A percentile compares a stretch with the other conserved stretches of the same genome.
Evolutionary conservation across 2,113 vertebrate species (phyloP).

Genomic region (Elachura formosa): DNA sequence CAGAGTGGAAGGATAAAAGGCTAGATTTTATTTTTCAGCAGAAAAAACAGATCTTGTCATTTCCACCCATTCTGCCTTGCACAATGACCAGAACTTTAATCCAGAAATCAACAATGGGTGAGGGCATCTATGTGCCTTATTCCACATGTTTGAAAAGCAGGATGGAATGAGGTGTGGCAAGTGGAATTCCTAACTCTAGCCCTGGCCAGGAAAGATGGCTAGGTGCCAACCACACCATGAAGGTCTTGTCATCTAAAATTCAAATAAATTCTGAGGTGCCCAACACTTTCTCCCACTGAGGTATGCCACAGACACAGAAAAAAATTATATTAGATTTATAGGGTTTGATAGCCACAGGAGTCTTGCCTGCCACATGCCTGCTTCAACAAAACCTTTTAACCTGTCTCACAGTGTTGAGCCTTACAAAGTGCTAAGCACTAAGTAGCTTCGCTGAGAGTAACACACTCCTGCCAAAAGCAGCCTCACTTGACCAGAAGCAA

Average conservation of each 20-base stretch:
- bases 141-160: not conserved
- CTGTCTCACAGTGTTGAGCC: not conserved
- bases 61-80: not conserved
- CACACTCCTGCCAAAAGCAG: not conserved
- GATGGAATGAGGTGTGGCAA: conserved; percentile 22
- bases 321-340: not conserved
- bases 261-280: not conserved
- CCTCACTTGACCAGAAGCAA: not conserved
- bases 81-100: not conserved
- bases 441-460: not conserved
- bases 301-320: not conserved
- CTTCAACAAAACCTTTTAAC: not conserved
- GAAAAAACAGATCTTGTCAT: not conserved
- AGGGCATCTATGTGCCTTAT: not conserved
- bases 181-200: not conserved
- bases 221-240: not conserved
- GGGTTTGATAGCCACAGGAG: not conserved
- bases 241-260: not conserved
- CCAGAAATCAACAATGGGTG: not conserved
- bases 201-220: not conserved
- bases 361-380: not conserved
- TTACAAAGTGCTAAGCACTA: not conserved
- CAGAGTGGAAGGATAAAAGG: not conserved
- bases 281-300: not conserved
- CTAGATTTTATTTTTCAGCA: not conserved